phyloP scores from a whole-genome alignment of 2,797 vertebrate species.

The Furcifer pardalis region DNA sequence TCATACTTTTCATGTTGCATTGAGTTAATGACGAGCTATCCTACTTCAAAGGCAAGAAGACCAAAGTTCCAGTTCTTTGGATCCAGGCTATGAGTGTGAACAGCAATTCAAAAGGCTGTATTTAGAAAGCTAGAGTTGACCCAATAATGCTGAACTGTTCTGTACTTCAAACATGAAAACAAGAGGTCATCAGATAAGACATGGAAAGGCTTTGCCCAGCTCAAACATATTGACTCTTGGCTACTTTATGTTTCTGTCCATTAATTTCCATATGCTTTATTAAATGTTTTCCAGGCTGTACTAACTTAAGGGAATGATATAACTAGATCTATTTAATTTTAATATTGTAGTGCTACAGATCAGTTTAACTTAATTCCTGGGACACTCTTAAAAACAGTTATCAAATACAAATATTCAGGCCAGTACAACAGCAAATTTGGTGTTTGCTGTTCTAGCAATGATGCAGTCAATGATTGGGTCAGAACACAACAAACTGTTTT shows the following conservation, averaged over 20 bases:
- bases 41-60: not conserved
- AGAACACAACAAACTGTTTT: not conserved
- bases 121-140: not conserved
- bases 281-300: not conserved
- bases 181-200: not conserved
- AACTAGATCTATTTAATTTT: not conserved
- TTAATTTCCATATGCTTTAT: not conserved
- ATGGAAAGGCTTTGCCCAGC: not conserved
- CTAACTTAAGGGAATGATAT: not conserved
- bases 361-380: no score
- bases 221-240: not conserved
- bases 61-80: not conserved
- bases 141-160: not conserved
- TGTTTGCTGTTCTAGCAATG: not conserved
- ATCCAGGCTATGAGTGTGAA: not conserved
- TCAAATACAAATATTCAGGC: not conserved
- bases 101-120: not conserved
- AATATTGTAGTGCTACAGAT: no score
- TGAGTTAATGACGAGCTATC: not conserved
- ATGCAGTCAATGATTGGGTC: not conserved
- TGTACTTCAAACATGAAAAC: not conserved
- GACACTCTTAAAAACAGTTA: not conserved
- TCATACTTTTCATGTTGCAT: constrained; percentile 31
- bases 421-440: not conserved
- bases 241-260: not conserved